phyloP scores from a whole-genome alignment of 2,888 invertebrate species.

The Bedellia somnulentella region DNA sequence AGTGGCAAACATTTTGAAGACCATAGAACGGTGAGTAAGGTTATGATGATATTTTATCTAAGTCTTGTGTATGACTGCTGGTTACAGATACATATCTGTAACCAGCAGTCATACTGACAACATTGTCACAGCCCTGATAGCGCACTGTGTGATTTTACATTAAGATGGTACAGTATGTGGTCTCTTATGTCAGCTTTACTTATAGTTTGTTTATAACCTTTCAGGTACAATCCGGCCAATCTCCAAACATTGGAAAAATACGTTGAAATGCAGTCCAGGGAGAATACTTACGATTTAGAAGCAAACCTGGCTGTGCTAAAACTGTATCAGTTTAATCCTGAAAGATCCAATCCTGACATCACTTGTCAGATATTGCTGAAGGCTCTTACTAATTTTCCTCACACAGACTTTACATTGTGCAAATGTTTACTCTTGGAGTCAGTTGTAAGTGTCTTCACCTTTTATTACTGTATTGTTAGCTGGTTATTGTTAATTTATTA shows the following conservation, averaged over 20 bases:
- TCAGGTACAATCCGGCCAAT: slow-evolving; percentile 95
- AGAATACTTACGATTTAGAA: slow-evolving; percentile 95
- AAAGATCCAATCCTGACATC: slow-evolving; percentile 79
- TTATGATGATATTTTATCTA: no score
- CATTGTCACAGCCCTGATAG: no score
- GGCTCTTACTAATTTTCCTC: slow-evolving; percentile 94
- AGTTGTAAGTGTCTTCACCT: slow-evolving; percentile 25
- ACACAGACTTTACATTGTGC: slow-evolving; percentile 96
- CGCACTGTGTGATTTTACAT: no score
- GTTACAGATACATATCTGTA: no score
- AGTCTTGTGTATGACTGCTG: no score
- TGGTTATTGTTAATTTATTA: no score
- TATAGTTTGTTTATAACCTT: slow-evolving; percentile 13
- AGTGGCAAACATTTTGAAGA: slow-evolving; percentile 83
- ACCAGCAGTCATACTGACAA: no score
- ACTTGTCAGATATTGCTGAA: slow-evolving; percentile 91
- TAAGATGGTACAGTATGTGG: no score
- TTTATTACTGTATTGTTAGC: background rate
- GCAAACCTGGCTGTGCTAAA: slow-evolving; percentile 96
- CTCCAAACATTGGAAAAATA: slow-evolving; percentile 87
- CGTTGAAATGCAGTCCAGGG: slow-evolving; percentile 88
- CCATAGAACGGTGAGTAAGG: slow-evolving; percentile 95
- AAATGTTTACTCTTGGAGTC: slow-evolving; percentile 90
- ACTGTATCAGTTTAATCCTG: slow-evolving; percentile 94
- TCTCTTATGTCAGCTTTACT: no score